Conservation (phyloP, 2,888 invertebrate genomes). For the Tanytarsus gracilentus region DNA sequence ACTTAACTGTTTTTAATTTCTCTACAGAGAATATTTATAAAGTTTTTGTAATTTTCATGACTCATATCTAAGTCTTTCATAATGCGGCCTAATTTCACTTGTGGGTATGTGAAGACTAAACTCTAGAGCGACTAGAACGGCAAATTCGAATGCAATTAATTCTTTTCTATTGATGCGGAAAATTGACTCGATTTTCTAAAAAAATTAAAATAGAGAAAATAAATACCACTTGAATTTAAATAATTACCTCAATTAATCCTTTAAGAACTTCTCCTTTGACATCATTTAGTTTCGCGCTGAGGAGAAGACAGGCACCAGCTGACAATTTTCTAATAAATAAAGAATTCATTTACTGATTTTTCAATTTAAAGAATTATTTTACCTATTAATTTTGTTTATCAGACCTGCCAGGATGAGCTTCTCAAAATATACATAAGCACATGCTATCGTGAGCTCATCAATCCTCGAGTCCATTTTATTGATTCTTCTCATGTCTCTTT, state of each 20-base stretch:
- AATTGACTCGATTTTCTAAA: slow-evolving; percentile 78
- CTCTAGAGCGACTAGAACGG: slow-evolving; percentile 87
- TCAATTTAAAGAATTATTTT: background rate
- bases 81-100: slow-evolving; percentile 88
- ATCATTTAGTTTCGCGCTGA: slow-evolving; percentile 95
- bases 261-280: slow-evolving; percentile 84
- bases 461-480: slow-evolving; percentile 72
- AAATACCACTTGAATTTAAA: background rate
- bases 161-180: slow-evolving; percentile 88
- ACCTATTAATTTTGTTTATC: slow-evolving; percentile 79
- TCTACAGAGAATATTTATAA: no score
- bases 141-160: slow-evolving; percentile 84
- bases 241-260: slow-evolving; percentile 72
- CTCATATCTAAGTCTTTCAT: slow-evolving; percentile 61
- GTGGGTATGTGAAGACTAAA: slow-evolving; percentile 89
- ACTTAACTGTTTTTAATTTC: no score
- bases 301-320: slow-evolving; percentile 86
- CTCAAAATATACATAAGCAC: slow-evolving; percentile 97
- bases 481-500: slow-evolving; percentile 90
- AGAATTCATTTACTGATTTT: background rate
- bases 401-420: slow-evolving; percentile 84
- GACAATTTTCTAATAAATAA: slow-evolving; percentile 66
- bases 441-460: slow-evolving; percentile 87
- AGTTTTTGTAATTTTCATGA: no score
- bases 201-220: slow-evolving; percentile 30